Conservation (phyloP, 2,113 vertebrate species). For the Ivindomyrus marchei region DNA sequence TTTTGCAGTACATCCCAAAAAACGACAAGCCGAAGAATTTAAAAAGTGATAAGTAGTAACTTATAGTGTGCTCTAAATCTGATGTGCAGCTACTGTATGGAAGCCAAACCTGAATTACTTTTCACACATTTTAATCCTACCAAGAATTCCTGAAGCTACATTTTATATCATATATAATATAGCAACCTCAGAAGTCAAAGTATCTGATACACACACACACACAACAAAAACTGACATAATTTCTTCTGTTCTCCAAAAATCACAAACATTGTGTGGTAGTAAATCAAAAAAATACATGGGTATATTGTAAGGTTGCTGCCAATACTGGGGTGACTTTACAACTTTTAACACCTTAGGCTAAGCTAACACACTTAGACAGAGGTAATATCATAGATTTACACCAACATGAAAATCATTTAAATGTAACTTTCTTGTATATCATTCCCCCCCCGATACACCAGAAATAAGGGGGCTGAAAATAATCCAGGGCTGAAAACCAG, state of each 20-base stretch:
- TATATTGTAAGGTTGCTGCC: neutral
- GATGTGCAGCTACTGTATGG: neutral
- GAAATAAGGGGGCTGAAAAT: neutral
- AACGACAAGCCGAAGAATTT: neutral
- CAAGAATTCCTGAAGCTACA: neutral
- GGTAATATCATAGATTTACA: neutral
- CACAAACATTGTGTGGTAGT: neutral
- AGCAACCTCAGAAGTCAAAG: neutral
- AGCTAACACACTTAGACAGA: neutral
- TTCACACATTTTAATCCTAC: neutral
- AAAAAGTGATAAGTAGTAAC: neutral
- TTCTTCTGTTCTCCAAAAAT: neutral
- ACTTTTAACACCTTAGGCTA: neutral
- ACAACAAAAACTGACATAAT: neutral
- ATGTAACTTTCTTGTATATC: neutral
- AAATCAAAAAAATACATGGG: neutral
- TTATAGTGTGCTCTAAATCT: neutral
- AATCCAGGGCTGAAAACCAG: neutral
- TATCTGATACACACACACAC: too few relatives aligned
- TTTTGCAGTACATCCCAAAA: neutral
- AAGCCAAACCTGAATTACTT: neutral
- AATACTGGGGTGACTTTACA: neutral
- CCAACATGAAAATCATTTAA: neutral
- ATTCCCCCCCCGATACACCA: too few relatives aligned
- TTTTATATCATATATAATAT: neutral